Evolutionary conservation across 2,797 vertebrate genomes (phyloP), one percentile per base, ranked within the genome.

Genomic region (Danio aesculapii): DNA sequence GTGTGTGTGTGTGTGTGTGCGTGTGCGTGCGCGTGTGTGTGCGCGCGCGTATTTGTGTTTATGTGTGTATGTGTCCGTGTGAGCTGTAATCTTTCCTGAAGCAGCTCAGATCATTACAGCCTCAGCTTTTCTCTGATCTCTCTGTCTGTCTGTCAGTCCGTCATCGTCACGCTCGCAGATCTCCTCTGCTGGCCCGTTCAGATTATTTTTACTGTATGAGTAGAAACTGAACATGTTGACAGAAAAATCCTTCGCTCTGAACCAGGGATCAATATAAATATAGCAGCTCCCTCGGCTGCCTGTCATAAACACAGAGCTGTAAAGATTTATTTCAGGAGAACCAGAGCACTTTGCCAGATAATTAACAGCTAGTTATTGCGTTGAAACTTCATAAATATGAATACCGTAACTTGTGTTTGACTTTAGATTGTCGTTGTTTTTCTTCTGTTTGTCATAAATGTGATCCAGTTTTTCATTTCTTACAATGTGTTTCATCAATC

Each of bases 121-220:
- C 52, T 46, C 44, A 43, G 57, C 64, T 64, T 77, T 72, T 73
- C 44, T 53, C 53, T 73, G 52, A 58, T 46, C 62, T 70, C 70
- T 77, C 39, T 47, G 61, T 17, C 68, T 77, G 44, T 64, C 46
- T 39, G 81, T 83, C 70, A 47, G 30, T 30, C 30, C 30, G 6
- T 0, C 49, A 55, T 46, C 53, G 58, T 75, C 72, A 43, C 10
- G 62, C 67, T 74, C 61, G 2, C 19, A 19, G 13, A 80, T 19
- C 52, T 59, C 76, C 70, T 81, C 50, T 6, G 55, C 71, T 41
- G 57, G 43, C 17, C 19, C 61, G 63, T 57, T 81, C 78, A 64
- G 41, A 70, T 75, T 85, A 83, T 74, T 78, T 83, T 69, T 73
- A 77, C 62, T 77, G 62, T 41, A 16, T 62, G 77, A 49, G 30